These are phyloP conservation scores for Gymnoscopelus microlampas DNA, from an alignment of 2,797 vertebrate species.

Conservation along the genomic window DNA sequence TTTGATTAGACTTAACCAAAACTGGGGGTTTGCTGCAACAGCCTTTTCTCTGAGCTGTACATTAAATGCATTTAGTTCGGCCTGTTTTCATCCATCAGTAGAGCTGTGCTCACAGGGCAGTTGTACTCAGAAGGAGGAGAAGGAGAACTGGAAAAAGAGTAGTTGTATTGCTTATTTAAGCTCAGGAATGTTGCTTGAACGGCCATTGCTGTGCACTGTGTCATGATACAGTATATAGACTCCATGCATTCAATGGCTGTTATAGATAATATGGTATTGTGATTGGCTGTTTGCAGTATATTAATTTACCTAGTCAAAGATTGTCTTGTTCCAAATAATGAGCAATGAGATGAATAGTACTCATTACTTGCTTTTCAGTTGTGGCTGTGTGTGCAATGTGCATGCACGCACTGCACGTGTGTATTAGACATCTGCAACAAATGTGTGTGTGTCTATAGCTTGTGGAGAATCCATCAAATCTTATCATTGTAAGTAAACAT, in stretches of 20 bases:
- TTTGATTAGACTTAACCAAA: conserved; percentile 15
- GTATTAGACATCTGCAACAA: not conserved
- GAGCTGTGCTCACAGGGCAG: not conserved
- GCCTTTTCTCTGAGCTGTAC: not conserved
- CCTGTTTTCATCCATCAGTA: not conserved
- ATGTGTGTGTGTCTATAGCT: conserved; percentile 62
- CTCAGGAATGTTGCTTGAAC: too few relatives aligned
- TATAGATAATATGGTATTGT: not conserved
- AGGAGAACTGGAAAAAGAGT: too few relatives aligned
- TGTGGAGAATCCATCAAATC: conserved; percentile 78
- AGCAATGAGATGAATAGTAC: conserved; percentile 24
- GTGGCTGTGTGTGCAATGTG: not conserved
- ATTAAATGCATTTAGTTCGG: not conserved
- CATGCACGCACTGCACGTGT: not conserved
- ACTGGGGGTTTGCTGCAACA: too few relatives aligned
- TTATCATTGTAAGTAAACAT: conserved; percentile 86
- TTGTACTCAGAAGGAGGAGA: too few relatives aligned
- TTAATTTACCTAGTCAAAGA: conserved; percentile 8
- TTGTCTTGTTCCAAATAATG: conserved; percentile 10
- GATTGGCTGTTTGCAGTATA: conserved; percentile 4
- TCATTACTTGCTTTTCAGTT: conserved; percentile 32
- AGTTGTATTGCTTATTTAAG: too few relatives aligned
- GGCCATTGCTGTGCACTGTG: not conserved
- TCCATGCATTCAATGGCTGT: not conserved
- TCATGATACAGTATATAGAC: not conserved